phyloP scores from a whole-genome alignment of 2,888 invertebrate genomes.

The Drosophila anomelani region DNA sequence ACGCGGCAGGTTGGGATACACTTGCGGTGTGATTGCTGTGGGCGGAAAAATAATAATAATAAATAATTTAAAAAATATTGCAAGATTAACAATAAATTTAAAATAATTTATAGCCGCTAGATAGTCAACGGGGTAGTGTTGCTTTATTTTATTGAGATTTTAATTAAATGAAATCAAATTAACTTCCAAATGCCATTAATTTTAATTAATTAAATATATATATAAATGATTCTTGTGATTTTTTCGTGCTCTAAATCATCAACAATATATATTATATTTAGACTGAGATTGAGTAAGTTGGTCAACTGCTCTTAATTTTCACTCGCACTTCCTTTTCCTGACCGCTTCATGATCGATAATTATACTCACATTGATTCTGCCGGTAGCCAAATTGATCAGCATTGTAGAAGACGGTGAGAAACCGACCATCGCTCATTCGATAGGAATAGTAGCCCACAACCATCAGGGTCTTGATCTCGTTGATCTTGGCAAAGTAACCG shows the following conservation, averaged over 20 bases:
- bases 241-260: background rate
- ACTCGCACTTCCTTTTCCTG: background rate
- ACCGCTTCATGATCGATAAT: background rate
- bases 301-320: background rate
- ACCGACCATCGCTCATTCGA: constrained; percentile 77
- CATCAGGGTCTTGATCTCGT: constrained; percentile 76
- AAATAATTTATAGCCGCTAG: background rate
- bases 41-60: background rate
- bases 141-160: too few species aligned
- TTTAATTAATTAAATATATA: background rate
- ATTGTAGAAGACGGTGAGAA: constrained; percentile 83
- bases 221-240: background rate
- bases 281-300: background rate
- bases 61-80: background rate
- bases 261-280: background rate
- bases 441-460: constrained; percentile 83
- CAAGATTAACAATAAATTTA: background rate
- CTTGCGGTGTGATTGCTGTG: constrained; percentile 78
- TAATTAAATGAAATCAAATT: background rate
- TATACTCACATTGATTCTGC: constrained; percentile 82
- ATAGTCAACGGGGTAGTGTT: background rate
- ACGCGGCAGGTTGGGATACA: constrained; percentile 80
- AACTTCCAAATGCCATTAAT: background rate
- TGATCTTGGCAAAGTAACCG: constrained; percentile 76
- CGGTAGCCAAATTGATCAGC: constrained; percentile 82